These are phyloP conservation scores for Lamprotornis superbus DNA, from an alignment of 2,113 vertebrate genomes.

Conservation along the genomic window DNA sequence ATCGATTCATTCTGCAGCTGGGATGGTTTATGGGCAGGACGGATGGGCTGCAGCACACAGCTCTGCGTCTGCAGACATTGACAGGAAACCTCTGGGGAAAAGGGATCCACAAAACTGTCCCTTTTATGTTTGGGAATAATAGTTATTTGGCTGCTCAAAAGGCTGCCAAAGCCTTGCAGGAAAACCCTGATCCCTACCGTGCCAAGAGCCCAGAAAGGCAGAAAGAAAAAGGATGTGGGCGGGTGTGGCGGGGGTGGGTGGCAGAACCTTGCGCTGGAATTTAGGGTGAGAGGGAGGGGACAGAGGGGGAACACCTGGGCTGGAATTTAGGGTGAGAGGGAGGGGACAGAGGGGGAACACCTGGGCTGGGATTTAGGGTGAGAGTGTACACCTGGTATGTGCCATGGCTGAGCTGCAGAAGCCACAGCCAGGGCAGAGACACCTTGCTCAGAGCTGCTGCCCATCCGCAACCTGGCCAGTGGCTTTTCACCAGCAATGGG, in stretches of 20 bases:
- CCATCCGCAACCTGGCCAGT: accelerated
- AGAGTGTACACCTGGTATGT: accelerated
- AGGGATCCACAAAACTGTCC: not conserved
- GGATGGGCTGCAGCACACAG: not conserved
- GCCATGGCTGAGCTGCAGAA: not conserved
- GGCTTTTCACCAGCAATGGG: not conserved
- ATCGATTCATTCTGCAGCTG: slow-evolving; percentile 10
- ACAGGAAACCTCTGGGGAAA: not conserved
- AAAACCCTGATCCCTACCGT: not conserved
- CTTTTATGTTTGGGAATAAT: not conserved
- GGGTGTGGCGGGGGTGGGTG: accelerated
- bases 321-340: not conserved
- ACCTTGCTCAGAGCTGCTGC: not conserved
- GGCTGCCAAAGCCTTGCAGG: not conserved
- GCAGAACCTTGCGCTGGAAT: accelerated
- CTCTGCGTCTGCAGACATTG: not conserved
- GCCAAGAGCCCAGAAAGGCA: not conserved
- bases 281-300: not conserved
- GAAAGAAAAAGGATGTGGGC: accelerated
- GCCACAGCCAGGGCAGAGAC: not conserved
- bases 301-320: not conserved
- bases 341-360: not conserved
- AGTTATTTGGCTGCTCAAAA: not conserved
- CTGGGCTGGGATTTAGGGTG: accelerated
- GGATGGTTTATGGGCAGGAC: not conserved